These are phyloP conservation scores for Ormyrus rosae DNA, from an alignment of 2,888 invertebrate species.

Conservation along the genomic window DNA sequence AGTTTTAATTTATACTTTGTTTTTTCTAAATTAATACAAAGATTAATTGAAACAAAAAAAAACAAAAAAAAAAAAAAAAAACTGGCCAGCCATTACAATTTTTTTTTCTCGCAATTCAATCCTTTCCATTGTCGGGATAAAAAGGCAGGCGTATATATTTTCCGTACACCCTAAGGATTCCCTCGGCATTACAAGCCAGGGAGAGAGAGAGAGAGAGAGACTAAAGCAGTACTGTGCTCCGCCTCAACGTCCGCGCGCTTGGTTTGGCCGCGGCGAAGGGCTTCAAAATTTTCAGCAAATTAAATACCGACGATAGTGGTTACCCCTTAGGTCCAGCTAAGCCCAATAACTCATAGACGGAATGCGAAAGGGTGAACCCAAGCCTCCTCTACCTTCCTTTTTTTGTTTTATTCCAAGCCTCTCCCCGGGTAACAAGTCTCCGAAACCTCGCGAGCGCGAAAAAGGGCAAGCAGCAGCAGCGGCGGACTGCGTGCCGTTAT, in stretches of 20 bases:
- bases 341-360: constrained; percentile 70
- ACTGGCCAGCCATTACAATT: constrained; percentile 29
- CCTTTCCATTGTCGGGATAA: constrained; percentile 50
- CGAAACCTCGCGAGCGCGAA: constrained; percentile 45
- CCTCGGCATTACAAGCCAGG: constrained; percentile 34
- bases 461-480: constrained; percentile 31
- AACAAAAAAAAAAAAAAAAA: background rate
- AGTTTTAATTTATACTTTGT: too few relatives aligned
- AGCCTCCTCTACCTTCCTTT: constrained; percentile 37
- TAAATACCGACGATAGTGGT: constrained; percentile 69
- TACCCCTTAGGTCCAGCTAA: constrained; percentile 65
- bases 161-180: constrained; percentile 55
- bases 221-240: constrained; percentile 37
- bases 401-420: constrained; percentile 24
- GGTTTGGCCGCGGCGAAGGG: constrained; percentile 41
- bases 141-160: constrained; percentile 53
- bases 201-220: background rate
- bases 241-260: constrained; percentile 40
- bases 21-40: background rate
- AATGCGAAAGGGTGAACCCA: constrained; percentile 68
- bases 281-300: constrained; percentile 63
- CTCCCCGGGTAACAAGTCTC: constrained; percentile 30
- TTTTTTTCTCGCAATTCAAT: constrained; percentile 48
- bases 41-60: constrained; percentile 31
- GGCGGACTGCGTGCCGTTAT: constrained; percentile 39